Evolutionary conservation across 2,113 vertebrate species (phyloP).

Genomic region (Chamaea fasciata): DNA sequence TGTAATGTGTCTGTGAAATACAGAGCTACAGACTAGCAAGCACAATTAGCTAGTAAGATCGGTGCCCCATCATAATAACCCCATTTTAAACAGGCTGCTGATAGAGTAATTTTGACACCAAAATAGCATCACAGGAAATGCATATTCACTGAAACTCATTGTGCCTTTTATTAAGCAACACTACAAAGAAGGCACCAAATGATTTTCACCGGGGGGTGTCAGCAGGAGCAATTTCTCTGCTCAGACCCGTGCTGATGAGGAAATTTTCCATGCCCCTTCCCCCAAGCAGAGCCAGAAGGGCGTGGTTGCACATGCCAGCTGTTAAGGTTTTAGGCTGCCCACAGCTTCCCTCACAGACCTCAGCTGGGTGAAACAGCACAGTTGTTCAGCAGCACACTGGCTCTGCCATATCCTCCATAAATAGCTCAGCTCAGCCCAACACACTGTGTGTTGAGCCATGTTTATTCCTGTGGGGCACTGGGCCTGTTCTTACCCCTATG

Average conservation of each 20-base stretch:
- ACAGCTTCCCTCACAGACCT: not conserved
- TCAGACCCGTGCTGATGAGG: not conserved
- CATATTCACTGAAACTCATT: not conserved
- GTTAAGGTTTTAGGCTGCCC: not conserved
- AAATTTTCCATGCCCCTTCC: not conserved
- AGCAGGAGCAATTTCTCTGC: not conserved
- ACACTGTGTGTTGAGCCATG: fast-evolving
- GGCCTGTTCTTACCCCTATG: not conserved
- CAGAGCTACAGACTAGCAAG: constrained; percentile 7
- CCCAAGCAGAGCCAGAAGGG: not conserved
- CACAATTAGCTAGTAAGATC: constrained; percentile 8
- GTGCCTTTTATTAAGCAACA: not conserved
- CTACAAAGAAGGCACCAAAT: not conserved
- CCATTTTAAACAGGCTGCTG: not conserved
- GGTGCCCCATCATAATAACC: not conserved
- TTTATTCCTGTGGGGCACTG: not conserved
- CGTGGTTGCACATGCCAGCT: not conserved
- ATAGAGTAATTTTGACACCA: not conserved
- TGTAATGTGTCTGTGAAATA: constrained; percentile 15
- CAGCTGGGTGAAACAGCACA: fast-evolving
- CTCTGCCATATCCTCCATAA: not conserved
- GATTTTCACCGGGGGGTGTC: not conserved
- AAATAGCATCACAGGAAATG: not conserved
- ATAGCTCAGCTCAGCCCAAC: not conserved
- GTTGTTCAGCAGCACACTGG: fast-evolving